Evolutionary conservation across 2,888 invertebrate species (phyloP), one percentile per base, ranked within the genome.

Genomic region (Rambutsinella grinnellia): DNA sequence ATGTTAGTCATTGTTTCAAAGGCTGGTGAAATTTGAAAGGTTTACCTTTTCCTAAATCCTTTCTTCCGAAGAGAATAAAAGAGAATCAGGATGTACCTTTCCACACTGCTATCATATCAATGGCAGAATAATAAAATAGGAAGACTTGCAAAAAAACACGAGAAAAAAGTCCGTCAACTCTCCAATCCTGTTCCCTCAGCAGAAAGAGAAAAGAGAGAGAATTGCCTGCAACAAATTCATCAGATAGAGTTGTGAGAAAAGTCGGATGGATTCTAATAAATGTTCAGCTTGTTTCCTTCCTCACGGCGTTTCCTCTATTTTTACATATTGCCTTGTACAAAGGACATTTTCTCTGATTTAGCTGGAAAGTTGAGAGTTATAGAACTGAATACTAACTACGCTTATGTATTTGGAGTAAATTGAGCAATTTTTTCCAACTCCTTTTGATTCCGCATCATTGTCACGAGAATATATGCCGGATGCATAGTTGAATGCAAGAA

Each of bases 1-100:
- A 74, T 74, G 58, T 36, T 66, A n/a, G n/a, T 66, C 60, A 66
- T 72, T 74, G 72, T 61, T 74, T 53, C 58, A 24, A 66, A 19
- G 54, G 44, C 19, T 71, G 60, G 54, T 61, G 54, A 66, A 66
- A 74, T 66, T 15, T 54, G 66, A 54, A 54, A 74, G 61, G 66
- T 65, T 65, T 60, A 36, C 13, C 13, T 36, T 36, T 13, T 36
- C 36, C 36, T 23, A 53, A 19, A 53, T 49, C 49, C 49, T 49
- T 17, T 13, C 23, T 53, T 36, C 36, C 5, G 36, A 36, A 36
- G 36, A 36, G 13, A 36, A 36, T 5, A 36, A 36, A 36, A 36
- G 13, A 36, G 13, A 36, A 13, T 36, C 36, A 5, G 13, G 15
- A 49, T 49, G 10, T 21, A 3, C 2, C 53, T 23, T 53, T 21